Conservation (phyloP, 1,140 invertebrate species). For the Ceratosolen solmsi region DNA sequence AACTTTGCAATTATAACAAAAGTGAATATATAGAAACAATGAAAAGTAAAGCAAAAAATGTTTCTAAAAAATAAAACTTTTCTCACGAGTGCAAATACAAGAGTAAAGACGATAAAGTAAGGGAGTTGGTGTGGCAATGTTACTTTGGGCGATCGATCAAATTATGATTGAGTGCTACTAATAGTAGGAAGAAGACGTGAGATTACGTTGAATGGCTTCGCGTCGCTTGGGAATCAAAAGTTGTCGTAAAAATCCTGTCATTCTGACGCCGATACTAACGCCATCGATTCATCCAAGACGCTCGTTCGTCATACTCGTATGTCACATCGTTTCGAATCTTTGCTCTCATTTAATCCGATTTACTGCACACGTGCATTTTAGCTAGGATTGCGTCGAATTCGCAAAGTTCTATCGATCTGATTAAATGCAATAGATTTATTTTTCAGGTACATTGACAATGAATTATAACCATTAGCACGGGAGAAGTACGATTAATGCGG, state of each 20-base stretch:
- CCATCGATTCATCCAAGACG: background rate
- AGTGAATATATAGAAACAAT: too few species aligned
- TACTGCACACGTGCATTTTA: too few species aligned
- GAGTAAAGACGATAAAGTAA: background rate
- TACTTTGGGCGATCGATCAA: slow-evolving; percentile 22
- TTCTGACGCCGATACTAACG: background rate
- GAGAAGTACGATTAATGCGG: background rate
- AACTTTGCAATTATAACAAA: background rate
- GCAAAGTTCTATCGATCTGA: too few species aligned
- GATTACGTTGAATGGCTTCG: too few species aligned
- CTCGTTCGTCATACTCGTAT: slow-evolving; percentile 15
- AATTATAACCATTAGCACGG: background rate
- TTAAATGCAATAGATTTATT: too few species aligned
- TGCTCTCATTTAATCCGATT: background rate
- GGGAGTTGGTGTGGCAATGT: background rate
- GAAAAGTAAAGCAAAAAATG: too few species aligned
- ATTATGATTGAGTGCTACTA: slow-evolving; percentile 36
- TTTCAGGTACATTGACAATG: too few species aligned
- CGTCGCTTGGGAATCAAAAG: slow-evolving; percentile 27
- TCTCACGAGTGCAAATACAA: background rate
- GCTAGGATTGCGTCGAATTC: too few species aligned
- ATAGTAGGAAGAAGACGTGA: slow-evolving; percentile 26
- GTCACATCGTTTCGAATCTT: background rate
- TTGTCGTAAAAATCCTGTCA: slow-evolving; percentile 33
- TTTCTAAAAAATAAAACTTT: background rate